Evolutionary conservation across 2,888 invertebrate species (phyloP).

Genomic region (Deilephila porcellus): DNA sequence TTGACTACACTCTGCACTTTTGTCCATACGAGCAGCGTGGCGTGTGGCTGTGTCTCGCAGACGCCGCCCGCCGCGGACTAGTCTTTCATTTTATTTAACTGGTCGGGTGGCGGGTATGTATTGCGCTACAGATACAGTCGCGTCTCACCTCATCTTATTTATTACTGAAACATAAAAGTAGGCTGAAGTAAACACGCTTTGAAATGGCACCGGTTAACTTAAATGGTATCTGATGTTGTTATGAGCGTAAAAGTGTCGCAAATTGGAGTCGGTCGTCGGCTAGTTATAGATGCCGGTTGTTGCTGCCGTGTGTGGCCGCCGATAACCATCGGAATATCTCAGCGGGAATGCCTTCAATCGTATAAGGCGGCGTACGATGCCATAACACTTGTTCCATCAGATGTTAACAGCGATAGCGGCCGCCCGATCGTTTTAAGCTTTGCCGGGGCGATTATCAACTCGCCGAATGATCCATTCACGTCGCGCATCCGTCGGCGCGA

Average conservation of each 20-base stretch:
- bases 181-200: constrained; percentile 55
- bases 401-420: constrained; percentile 68
- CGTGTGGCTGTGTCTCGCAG: constrained; percentile 21
- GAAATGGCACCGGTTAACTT: constrained; percentile 56
- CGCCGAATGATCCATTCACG: constrained; percentile 59
- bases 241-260: constrained; percentile 74
- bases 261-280: constrained; percentile 67
- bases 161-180: constrained; percentile 42
- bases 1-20: constrained; percentile 80
- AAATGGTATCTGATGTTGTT: constrained; percentile 65
- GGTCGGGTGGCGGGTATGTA: background rate
- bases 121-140: background rate
- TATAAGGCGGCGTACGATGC: constrained; percentile 73
- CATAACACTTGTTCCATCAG: constrained; percentile 78
- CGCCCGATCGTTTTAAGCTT: constrained; percentile 57
- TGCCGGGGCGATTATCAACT: constrained; percentile 65
- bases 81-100: constrained; percentile 30
- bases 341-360: constrained; percentile 67
- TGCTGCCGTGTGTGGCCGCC: constrained; percentile 69
- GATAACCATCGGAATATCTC: constrained; percentile 74
- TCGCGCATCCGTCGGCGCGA: constrained; percentile 37
- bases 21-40: constrained; percentile 49
- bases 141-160: constrained; percentile 14
- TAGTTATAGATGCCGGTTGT: constrained; percentile 63
- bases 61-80: background rate